Percentiles rank a stretch among this genome's conserved stretches.
Conservation (phyloP, 2,797 vertebrate species). For the Microcaecilia unicolor region DNA sequence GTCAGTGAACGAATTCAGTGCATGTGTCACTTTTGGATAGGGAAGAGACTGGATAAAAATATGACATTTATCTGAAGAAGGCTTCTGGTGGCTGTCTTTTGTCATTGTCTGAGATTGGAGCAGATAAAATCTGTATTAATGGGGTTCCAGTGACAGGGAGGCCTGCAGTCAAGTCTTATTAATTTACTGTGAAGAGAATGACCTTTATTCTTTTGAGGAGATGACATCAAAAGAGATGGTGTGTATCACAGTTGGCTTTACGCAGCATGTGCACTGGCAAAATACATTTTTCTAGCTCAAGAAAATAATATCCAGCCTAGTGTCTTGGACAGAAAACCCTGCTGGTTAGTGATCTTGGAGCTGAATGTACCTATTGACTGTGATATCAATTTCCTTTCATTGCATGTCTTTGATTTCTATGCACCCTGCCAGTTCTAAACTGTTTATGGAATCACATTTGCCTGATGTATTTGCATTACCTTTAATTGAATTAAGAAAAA, state of each 20-base stretch:
- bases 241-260: too few species aligned
- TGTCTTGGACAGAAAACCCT: too few species aligned
- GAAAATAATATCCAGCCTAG: too few species aligned
- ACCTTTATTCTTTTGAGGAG: slow-evolving; percentile 61
- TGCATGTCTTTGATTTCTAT: slow-evolving; percentile 24
- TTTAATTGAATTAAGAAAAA: slow-evolving; percentile 29
- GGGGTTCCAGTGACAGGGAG: slow-evolving; percentile 14
- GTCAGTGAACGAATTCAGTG: too few species aligned
- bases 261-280: slow-evolving; percentile 15
- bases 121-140: slow-evolving; percentile 14
- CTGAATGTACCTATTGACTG: slow-evolving; percentile 28
- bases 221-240: too few species aligned
- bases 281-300: too few species aligned
- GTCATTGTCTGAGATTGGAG: too few species aligned
- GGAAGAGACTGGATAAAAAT: slow-evolving; percentile 21
- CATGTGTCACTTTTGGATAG: slow-evolving; percentile 33
- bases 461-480: slow-evolving; percentile 17
- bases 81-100: too few species aligned
- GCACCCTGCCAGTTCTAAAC: slow-evolving; percentile 21
- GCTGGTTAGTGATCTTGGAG: slow-evolving; percentile 15
- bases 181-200: slow-evolving; percentile 46
- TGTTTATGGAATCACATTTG: slow-evolving; percentile 26
- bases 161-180: slow-evolving; percentile 31
- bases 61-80: too few species aligned
- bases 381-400: slow-evolving; percentile 24